phyloP scores from a whole-genome alignment of 2,888 invertebrate genomes.

The Isotomurus palustris region DNA sequence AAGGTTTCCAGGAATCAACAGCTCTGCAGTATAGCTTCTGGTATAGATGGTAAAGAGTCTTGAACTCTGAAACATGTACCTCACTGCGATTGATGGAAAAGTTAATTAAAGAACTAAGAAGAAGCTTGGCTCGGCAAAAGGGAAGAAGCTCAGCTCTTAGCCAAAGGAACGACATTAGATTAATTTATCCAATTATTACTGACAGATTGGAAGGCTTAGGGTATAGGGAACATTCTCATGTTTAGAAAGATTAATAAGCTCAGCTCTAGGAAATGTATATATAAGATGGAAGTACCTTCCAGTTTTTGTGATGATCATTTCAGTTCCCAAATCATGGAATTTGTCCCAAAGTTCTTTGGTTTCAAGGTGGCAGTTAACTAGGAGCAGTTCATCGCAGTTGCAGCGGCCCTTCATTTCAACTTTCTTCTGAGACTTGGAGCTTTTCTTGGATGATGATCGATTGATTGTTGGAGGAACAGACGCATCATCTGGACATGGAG shows the following conservation, averaged over 20 bases:
- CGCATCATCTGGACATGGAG: constrained; percentile 20
- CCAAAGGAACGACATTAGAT: too few relatives aligned
- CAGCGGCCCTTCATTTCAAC: constrained; percentile 53
- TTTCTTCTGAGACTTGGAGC: constrained; percentile 47
- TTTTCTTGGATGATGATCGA: constrained; percentile 24
- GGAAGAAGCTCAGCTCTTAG: too few relatives aligned
- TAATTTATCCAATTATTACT: too few relatives aligned
- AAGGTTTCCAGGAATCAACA: too few relatives aligned
- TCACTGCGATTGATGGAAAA: too few relatives aligned
- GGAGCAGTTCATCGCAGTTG: constrained; percentile 62
- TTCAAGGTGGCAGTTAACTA: constrained; percentile 68
- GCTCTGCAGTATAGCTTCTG: too few relatives aligned
- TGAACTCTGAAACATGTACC: too few relatives aligned
- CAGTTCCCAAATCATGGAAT: constrained; percentile 70
- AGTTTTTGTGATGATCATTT: constrained; percentile 82
- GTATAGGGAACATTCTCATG: neutral
- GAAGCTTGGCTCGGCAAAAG: too few relatives aligned
- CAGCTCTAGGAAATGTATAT: neutral
- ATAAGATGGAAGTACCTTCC: constrained; percentile 59
- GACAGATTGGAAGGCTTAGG: neutral
- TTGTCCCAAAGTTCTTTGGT: constrained; percentile 79
- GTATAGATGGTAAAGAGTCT: too few relatives aligned
- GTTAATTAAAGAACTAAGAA: too few relatives aligned
- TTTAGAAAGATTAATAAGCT: neutral
- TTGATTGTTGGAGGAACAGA: constrained; percentile 11